Evolutionary conservation across 2,113 vertebrate species (phyloP).

Genomic region (Fulica atra): DNA sequence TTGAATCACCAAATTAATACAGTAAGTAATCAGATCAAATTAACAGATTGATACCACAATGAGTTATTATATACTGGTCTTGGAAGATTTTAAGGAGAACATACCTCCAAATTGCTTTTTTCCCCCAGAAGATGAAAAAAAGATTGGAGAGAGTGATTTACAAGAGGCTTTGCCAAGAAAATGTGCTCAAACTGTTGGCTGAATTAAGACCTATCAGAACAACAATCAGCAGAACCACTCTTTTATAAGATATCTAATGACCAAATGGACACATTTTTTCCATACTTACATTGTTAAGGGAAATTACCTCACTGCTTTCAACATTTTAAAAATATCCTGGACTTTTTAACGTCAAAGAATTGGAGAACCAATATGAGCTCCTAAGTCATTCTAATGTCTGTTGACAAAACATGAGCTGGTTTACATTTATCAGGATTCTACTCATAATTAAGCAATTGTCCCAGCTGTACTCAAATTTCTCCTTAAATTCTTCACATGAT

Average conservation of each 20-base stretch:
- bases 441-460: neutral
- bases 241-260: neutral
- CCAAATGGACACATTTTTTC: neutral
- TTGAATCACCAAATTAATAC: neutral
- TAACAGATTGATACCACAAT: neutral
- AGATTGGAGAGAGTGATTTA: neutral
- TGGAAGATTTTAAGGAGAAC: neutral
- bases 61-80: neutral
- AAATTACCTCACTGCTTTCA: neutral
- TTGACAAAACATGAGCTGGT: neutral
- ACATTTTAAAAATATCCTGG: neutral
- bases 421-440: constrained; percentile 1
- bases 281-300: neutral
- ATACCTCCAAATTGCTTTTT: neutral
- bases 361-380: neutral
- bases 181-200: neutral
- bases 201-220: neutral
- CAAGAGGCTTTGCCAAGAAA: neutral
- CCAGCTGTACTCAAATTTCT: neutral
- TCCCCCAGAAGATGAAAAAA: neutral
- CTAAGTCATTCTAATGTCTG: neutral
- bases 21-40: neutral
- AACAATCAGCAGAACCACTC: neutral
- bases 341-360: neutral
- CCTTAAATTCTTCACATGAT: neutral